phyloP scores from a whole-genome alignment of 2,113 vertebrate species.

The Lutjanus erythropterus region DNA sequence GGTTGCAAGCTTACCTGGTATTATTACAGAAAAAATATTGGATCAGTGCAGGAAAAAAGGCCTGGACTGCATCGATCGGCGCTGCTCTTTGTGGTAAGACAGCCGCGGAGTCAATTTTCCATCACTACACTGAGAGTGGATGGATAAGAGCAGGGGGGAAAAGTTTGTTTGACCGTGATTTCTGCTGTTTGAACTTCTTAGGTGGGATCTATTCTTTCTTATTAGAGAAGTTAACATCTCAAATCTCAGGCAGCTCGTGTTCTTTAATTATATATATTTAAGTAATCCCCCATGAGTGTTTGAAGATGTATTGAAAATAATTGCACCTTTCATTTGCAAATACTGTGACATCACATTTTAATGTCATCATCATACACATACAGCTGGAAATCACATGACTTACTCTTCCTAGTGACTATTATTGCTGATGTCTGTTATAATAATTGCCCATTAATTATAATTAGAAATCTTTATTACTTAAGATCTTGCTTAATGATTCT shows the following conservation, averaged over 20 bases:
- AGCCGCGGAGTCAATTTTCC: neutral
- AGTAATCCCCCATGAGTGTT: neutral
- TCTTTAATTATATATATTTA: conserved; percentile 5
- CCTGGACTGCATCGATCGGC: conserved; percentile 41
- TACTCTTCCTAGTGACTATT: no score
- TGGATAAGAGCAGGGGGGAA: conserved; percentile 8
- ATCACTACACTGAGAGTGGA: neutral
- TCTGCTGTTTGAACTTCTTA: conserved; percentile 32
- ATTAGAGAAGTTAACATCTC: conserved; percentile 10
- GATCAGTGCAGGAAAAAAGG: conserved; percentile 50
- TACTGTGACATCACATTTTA: neutral
- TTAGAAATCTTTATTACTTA: no score
- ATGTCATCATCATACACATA: neutral
- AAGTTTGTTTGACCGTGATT: conserved; percentile 52
- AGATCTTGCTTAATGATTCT: no score
- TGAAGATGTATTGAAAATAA: neutral
- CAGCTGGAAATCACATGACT: no score
- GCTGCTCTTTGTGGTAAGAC: conserved; percentile 62
- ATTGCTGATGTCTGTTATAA: no score
- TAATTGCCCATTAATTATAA: no score
- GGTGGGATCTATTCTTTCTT: conserved; percentile 3
- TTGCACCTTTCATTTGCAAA: neutral
- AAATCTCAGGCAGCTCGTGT: neutral
- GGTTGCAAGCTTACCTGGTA: conserved; percentile 58
- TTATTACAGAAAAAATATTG: conserved; percentile 67